Conservation (phyloP, 2,113 vertebrate genomes). For the Hemibagrus wyckioides region DNA sequence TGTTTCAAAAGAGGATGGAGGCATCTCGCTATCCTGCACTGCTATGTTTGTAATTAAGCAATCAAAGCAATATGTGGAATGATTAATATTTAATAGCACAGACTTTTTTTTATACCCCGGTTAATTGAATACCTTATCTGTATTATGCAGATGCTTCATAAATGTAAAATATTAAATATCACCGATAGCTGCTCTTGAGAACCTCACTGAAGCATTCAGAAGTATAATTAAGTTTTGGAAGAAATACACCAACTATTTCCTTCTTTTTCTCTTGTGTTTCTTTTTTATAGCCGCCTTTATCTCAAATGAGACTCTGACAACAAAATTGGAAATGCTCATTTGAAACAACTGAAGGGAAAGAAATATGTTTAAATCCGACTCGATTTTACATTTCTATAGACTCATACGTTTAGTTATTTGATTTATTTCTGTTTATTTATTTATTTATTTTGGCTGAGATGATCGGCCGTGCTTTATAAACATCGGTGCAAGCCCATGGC, state of each 20-base stretch:
- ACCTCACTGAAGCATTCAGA: conserved; percentile 74
- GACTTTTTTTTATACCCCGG: conserved; percentile 64
- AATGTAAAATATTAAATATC: conserved; percentile 79
- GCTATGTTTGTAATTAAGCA: conserved; percentile 73
- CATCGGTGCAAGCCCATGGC: conserved; percentile 62
- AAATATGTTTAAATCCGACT: conserved; percentile 28
- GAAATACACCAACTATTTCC: conserved; percentile 62
- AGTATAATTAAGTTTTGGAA: conserved; percentile 75
- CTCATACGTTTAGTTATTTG: not conserved
- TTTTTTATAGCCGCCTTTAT: conserved; percentile 55
- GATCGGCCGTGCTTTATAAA: conserved; percentile 53
- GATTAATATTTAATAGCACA: conserved; percentile 76
- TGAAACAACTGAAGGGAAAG: conserved; percentile 27
- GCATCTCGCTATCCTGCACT: conserved; percentile 50
- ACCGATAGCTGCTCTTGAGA: conserved; percentile 74
- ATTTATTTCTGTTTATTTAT: conserved; percentile 8
- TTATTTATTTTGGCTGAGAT: conserved; percentile 12
- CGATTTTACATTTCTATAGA: conserved; percentile 14
- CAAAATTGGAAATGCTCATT: conserved; percentile 63
- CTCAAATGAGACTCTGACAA: conserved; percentile 62
- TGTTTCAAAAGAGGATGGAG: conserved; percentile 50
- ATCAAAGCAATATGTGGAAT: conserved; percentile 74
- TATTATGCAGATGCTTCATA: conserved; percentile 79
- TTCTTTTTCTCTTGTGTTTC: conserved; percentile 46
- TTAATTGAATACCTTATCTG: conserved; percentile 83